Conservation (phyloP, 2,888 invertebrate genomes). For the Apamea epomidion region DNA sequence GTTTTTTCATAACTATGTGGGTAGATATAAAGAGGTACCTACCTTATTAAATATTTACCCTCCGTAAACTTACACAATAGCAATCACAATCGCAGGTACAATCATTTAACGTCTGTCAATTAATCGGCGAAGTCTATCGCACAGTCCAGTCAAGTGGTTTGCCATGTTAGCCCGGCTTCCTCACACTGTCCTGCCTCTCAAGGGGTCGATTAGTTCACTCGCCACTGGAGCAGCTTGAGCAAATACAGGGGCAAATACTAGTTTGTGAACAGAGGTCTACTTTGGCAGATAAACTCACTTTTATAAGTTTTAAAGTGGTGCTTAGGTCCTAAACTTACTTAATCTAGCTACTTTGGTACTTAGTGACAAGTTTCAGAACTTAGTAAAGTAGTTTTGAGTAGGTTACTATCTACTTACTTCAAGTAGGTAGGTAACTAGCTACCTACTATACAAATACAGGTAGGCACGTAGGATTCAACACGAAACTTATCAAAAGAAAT, state of each 20-base stretch:
- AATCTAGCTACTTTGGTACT: not conserved
- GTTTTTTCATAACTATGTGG: not conserved
- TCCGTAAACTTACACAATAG: not conserved
- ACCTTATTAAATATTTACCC: not conserved
- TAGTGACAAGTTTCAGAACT: not conserved
- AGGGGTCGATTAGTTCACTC: constrained; percentile 34
- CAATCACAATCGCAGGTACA: not conserved
- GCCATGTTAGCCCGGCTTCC: constrained; percentile 29
- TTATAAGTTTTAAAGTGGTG: not conserved
- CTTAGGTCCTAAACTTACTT: not conserved
- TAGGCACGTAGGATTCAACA: not conserved
- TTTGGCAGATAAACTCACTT: constrained; percentile 4
- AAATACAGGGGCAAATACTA: constrained; percentile 15
- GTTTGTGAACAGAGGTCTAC: not conserved
- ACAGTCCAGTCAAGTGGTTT: constrained; percentile 32
- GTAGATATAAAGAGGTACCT: not conserved
- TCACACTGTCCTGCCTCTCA: constrained; percentile 22
- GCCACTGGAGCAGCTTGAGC: constrained; percentile 3
- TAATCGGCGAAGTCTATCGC: constrained; percentile 21
- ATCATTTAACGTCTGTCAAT: constrained; percentile 27
- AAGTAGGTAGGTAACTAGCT: not conserved
- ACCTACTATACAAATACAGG: not conserved
- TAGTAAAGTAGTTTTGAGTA: not conserved
- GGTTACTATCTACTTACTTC: not conserved
- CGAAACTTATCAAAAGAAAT: not conserved